phyloP scores from a whole-genome alignment of 2,113 vertebrate species.

The Caloenas nicobarica region DNA sequence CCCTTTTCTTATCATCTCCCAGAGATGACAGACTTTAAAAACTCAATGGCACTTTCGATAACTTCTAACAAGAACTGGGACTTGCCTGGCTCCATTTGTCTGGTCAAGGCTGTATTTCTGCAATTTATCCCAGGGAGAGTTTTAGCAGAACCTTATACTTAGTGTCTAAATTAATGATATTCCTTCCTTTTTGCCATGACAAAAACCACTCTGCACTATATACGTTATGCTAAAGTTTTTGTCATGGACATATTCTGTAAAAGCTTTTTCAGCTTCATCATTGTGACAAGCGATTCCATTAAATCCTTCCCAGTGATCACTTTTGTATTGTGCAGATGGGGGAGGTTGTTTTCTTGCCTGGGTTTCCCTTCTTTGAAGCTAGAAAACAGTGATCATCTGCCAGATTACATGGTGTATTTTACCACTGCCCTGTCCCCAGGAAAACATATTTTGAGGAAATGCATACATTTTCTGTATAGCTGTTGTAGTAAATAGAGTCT shows the following conservation, averaged over 20 bases:
- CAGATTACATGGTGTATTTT: neutral
- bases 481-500: neutral
- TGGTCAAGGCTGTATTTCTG: constrained; percentile 64
- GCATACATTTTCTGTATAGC: constrained; percentile 9
- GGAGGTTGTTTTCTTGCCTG: neutral
- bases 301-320: constrained; percentile 68
- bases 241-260: constrained; percentile 66
- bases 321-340: neutral
- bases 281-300: constrained; percentile 74
- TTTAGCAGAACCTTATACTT: constrained; percentile 71
- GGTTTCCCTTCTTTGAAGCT: constrained; percentile 53
- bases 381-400: constrained; percentile 56
- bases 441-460: constrained; percentile 36
- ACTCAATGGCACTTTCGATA: constrained; percentile 65
- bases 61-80: constrained; percentile 69
- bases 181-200: constrained; percentile 62
- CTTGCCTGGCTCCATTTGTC: constrained; percentile 67
- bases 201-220: constrained; percentile 67
- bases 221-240: constrained; percentile 75
- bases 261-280: constrained; percentile 73
- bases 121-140: constrained; percentile 67
- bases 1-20: constrained; percentile 68
- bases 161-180: constrained; percentile 74
- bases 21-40: constrained; percentile 69
- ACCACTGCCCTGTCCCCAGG: neutral